Base-by-base conservation (phyloP, 2,113 vertebrate genomes). In the Lanius collurio region DNA sequence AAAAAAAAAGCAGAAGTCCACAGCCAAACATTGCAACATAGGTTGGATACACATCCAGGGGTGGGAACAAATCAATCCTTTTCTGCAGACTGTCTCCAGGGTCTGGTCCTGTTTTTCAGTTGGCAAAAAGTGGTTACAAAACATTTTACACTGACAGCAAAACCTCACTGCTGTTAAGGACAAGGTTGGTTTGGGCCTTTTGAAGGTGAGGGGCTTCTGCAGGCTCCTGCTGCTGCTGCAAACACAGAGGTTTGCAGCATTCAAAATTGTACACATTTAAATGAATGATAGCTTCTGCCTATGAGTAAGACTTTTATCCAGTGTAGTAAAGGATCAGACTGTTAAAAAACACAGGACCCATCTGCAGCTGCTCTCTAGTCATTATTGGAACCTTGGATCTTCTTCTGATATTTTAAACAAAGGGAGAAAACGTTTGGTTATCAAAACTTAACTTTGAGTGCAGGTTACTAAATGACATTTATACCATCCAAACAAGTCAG, bases 21-120 rank as follows among this genome's bases (percentile, higher is more conserved):
- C 33, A 78, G 95, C 96, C 96, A 97, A 95, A 67, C 69, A 81
- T 94, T 97, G 95, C 96, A 95, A 94, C 95, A 97, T 60, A 78
- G 44, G 47, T 56, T 95, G 93, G 94, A 93, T 35, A 63, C 92
- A 60, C 16, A 86, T 80, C 47, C 80, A 91, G 89, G 88, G 76
- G 77, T 77, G 88, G 94, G 80, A 96, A 94, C 90, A 90, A 83
- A 90, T 60, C 86, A 92, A 75, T 56, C 64, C 56, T 87, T 83
- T 83, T 59, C 91, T 90, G 20, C 68, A 71, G 73, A 44, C 60
- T 37, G 65, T 89, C 86, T 76, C 93, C 75, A 74, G 93, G 60
- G 90, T 39, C 88, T 77, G 71, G 68, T 86, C 76, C 60, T 94
- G 56, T 82, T 96, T 91, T 92, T 88, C 69, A 94, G 23, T 33